These are phyloP conservation scores for Poeciliopsis presidionis DNA, from an alignment of 2,797 vertebrate genomes.

Conservation along the genomic window DNA sequence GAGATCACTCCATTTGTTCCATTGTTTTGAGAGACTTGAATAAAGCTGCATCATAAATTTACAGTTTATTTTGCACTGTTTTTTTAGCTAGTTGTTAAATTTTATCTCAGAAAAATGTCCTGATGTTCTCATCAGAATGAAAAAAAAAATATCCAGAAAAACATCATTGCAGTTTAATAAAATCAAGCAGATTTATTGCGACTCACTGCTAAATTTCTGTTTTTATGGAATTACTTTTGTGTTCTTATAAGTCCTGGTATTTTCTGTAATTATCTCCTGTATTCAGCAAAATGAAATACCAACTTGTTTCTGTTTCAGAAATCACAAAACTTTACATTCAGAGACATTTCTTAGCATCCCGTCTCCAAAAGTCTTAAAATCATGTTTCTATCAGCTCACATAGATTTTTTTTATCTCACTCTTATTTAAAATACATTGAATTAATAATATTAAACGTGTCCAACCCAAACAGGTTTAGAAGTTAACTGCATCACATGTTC, in stretches of 20 bases:
- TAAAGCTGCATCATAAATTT: constrained; percentile 5
- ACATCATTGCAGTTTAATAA: neutral
- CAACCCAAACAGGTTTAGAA: neutral
- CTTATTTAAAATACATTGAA: neutral
- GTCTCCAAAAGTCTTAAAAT: neutral
- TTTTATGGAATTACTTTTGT: neutral
- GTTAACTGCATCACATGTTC: neutral
- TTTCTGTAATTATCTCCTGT: neutral
- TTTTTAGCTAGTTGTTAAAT: neutral
- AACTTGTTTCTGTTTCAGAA: neutral
- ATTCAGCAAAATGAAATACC: neutral
- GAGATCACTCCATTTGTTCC: constrained; percentile 46
- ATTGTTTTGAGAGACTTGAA: constrained; percentile 27
- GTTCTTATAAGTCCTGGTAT: neutral
- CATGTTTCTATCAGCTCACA: neutral
- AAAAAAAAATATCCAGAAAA: neutral
- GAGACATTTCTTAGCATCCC: neutral
- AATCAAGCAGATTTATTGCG: neutral
- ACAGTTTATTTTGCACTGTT: neutral
- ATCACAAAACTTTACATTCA: neutral
- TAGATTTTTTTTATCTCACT: neutral
- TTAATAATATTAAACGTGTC: neutral
- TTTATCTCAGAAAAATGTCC: neutral
- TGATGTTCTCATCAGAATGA: neutral
- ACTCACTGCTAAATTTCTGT: neutral